Evolutionary conservation across 2,797 vertebrate genomes (phyloP).

Genomic region (Halcyon chelicuti): DNA sequence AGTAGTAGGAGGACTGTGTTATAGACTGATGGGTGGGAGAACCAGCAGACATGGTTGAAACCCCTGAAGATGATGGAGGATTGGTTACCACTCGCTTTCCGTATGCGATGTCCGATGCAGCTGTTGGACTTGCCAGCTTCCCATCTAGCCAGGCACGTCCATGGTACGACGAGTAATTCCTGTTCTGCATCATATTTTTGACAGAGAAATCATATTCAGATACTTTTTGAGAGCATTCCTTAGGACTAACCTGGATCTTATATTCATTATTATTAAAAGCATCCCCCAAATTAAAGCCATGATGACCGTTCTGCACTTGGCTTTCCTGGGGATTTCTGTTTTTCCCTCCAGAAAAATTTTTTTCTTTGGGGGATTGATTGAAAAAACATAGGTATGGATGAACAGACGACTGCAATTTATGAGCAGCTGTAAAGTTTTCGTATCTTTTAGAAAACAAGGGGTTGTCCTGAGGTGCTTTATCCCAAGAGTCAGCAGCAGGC

Average conservation of each 20-base stretch:
- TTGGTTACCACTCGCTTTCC: neutral
- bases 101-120: neutral
- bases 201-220: slow-evolving; percentile 4
- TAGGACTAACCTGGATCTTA: neutral
- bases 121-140: neutral
- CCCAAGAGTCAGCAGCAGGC: slow-evolving; percentile 33
- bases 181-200: neutral
- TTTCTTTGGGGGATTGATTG: slow-evolving; percentile 13
- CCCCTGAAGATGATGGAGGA: slow-evolving; percentile 10
- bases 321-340: neutral
- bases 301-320: neutral
- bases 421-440: neutral
- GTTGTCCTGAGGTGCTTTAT: neutral
- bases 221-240: neutral
- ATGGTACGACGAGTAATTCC: neutral
- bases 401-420: neutral
- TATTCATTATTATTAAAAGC: slow-evolving; percentile 20
- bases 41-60: slow-evolving; percentile 1
- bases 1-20: neutral
- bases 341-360: neutral
- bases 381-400: neutral
- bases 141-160: slow-evolving; percentile 33
- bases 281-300: neutral
- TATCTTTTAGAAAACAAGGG: neutral
- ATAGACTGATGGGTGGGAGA: slow-evolving; percentile 25